Base-by-base conservation (phyloP, 2,113 vertebrate genomes). In the Atractosteus spatula region DNA sequence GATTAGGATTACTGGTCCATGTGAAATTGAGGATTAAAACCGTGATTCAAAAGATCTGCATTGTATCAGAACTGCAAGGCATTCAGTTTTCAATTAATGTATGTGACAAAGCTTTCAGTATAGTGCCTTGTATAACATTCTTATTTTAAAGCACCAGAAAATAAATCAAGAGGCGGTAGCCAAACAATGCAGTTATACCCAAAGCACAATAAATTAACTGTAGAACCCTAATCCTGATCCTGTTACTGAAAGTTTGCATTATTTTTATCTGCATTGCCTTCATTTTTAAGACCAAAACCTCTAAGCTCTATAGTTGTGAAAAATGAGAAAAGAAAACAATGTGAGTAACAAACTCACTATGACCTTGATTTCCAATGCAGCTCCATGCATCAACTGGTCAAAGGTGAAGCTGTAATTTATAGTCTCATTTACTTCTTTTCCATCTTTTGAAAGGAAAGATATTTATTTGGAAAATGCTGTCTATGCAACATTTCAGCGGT, bases 131-230 rank as follows among this genome's bases (percentile, higher is more conserved):
- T 29, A 29, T 29, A 29, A 29, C 29, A 29, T 47, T 66, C 64
- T 56, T 10, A 7, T 47, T 66, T 42, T 56, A 1, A 45, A 68
- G 13, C 10, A 68, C 65, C 43, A 41, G 65, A 43, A 17, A 41
- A 67, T 16, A 45, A 67, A n/a, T 42, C 42, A 17, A 68, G 41
- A 64, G 57, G 74, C 68, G 29, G 62, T 45, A 71, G 77, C 71
- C 56, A 71, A 56, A 61, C 61, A 57, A 71, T 56, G 74, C 74
- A 73, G 70, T 75, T 76, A 70, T 47, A 56, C 41, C 56, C 17
- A 56, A 14, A 14, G 45, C 43, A 54, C 62, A 44, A 73, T 45
- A 66, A 61, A 66, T 71, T 55, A 47, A 42, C 62, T 14, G 13
- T 41, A 66, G 29, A 29, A 29, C 29, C 29, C 29, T 29, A 29